Percentiles rank a stretch among this genome's conserved stretches.
phyloP scores from a whole-genome alignment of 2,113 vertebrate genomes.

The Arizona elegans region DNA sequence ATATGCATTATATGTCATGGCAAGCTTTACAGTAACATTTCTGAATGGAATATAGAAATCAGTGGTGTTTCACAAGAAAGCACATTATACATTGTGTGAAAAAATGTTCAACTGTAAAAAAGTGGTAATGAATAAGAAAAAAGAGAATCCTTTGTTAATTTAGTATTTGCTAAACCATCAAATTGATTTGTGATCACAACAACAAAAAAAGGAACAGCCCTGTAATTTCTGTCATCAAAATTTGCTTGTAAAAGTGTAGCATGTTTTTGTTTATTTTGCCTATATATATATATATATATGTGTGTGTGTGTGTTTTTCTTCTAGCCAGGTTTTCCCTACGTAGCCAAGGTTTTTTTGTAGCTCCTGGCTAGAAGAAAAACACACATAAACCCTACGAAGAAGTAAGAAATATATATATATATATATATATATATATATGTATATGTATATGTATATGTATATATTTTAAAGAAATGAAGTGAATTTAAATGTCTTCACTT shows the following conservation, averaged over 20 bases:
- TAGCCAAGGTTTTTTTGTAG: too few species aligned
- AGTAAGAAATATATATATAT: background rate
- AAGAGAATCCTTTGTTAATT: conserved; percentile 19
- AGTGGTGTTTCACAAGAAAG: conserved; percentile 60
- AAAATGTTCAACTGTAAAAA: conserved; percentile 31
- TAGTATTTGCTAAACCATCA: conserved; percentile 51
- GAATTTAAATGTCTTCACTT: conserved; percentile 45
- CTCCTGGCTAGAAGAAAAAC: too few species aligned
- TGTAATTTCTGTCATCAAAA: conserved; percentile 64
- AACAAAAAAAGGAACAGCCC: conserved; percentile 48
- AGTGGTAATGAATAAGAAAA: conserved; percentile 2
- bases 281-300: conserved; percentile 55
- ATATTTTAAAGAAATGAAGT: conserved; percentile 22
- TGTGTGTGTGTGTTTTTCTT: too few species aligned
- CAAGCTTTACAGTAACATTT: conserved; percentile 43
- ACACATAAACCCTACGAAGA: too few species aligned
- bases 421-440: conserved; percentile 54
- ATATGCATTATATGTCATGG: conserved; percentile 51
- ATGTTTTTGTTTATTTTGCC: conserved; percentile 65
- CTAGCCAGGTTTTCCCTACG: too few species aligned
- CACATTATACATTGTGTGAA: conserved; percentile 50
- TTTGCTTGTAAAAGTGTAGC: conserved; percentile 69
- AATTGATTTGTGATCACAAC: conserved; percentile 62
- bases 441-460: conserved; percentile 44
- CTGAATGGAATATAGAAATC: conserved; percentile 35